These are phyloP conservation scores for Numida meleagris DNA, from an alignment of 2,113 vertebrate species.

Conservation along the genomic window DNA sequence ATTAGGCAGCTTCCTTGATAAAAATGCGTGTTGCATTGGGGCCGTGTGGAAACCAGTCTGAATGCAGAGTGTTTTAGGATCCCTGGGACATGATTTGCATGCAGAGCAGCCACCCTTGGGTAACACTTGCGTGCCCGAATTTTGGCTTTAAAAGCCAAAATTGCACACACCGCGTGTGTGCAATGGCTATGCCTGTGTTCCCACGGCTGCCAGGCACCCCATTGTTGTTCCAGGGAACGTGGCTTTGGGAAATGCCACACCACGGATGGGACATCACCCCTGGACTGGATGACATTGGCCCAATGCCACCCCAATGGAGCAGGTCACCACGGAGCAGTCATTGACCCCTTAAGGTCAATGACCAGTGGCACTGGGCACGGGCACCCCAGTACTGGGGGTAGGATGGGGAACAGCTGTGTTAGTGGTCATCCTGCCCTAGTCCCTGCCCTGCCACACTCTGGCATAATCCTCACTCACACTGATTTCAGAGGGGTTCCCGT, in stretches of 20 bases:
- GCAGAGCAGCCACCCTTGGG: conserved; percentile 37
- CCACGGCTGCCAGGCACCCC: neutral
- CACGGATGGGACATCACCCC: neutral
- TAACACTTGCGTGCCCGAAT: neutral
- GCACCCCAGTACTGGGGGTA: neutral
- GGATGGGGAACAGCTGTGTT: conserved; percentile 49
- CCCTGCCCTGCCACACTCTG: conserved; percentile 31
- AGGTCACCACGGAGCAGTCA: neutral
- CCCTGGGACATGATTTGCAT: neutral
- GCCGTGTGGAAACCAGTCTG: neutral
- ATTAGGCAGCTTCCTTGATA: conserved; percentile 26
- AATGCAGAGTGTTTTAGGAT: neutral
- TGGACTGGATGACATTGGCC: neutral
- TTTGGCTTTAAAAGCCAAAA: neutral
- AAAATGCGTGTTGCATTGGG: neutral
- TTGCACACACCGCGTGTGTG: accelerated
- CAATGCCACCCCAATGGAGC: neutral
- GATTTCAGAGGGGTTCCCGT: conserved; percentile 7
- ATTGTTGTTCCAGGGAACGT: neutral
- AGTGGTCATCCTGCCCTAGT: conserved; percentile 54
- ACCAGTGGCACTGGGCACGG: neutral
- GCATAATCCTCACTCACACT: conserved; percentile 37
- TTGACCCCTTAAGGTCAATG: accelerated
- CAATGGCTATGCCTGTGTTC: neutral
- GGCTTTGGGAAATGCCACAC: neutral